Conservation (phyloP, 2,113 vertebrate genomes). For the Corydoras maculifer region DNA sequence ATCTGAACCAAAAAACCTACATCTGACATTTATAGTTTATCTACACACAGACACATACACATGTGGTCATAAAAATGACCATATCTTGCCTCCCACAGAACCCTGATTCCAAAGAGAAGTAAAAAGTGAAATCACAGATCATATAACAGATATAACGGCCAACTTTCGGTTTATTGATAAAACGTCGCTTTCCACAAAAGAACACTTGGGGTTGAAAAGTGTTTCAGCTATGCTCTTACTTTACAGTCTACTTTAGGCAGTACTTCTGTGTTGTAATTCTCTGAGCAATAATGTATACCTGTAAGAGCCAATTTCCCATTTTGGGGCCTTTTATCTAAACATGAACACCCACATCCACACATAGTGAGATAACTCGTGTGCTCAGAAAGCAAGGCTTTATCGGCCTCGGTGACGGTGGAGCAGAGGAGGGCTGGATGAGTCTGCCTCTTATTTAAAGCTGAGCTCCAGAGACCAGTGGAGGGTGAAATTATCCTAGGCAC, state of each 20-base stretch:
- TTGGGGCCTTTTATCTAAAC: neutral
- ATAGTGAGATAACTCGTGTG: constrained; percentile 52
- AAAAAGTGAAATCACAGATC: neutral
- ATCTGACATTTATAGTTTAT: constrained; percentile 29
- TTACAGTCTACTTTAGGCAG: neutral
- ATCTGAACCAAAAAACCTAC: constrained; percentile 32
- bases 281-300: constrained; percentile 3
- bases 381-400: constrained; percentile 55
- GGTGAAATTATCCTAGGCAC: constrained; percentile 67
- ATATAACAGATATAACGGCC: neutral
- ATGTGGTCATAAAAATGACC: neutral
- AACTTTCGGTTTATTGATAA: neutral
- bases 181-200: neutral
- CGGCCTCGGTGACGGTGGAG: constrained; percentile 45
- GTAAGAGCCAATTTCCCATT: neutral
- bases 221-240: neutral
- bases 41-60: constrained; percentile 4
- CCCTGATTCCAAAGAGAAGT: constrained; percentile 7
- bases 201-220: neutral
- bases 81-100: neutral
- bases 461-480: constrained; percentile 62
- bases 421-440: constrained; percentile 50
- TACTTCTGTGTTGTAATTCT: constrained; percentile 3
- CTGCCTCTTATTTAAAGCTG: constrained; percentile 39
- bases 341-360: constrained; percentile 34